Base-by-base conservation (phyloP, 2,113 vertebrate genomes). In the Podarcis muralis region DNA sequence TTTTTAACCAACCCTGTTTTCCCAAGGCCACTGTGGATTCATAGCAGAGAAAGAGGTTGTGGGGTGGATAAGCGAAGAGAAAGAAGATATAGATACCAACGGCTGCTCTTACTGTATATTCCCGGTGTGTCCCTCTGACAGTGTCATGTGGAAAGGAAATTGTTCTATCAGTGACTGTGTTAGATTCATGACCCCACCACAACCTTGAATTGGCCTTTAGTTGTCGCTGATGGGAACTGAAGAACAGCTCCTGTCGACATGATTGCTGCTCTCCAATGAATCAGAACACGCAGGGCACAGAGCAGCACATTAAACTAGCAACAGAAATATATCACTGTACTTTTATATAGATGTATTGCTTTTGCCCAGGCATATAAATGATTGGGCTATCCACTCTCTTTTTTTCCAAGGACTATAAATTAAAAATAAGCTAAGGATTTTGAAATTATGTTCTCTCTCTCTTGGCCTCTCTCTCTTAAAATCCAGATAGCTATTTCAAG, bases 121-220 rank as follows among this genome's bases (percentile, higher is more conserved):
- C 95, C 93, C 93, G 80, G 89, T 84, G 93, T 92, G 95, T 95
- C 93, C 94, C 92, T 87, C 93, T 32, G 89, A 83, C 91, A 86
- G 92, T 90, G 95, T 94, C 94, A 93, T 16, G 95, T 71, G 85
- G 94, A 96, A 96, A 94, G 97, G 97, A 97, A 97, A 98, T 97
- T 97, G 97, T 97, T 98, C 97, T 92, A 97, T 98, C 97, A 98
- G 96, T 93, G 91, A 93, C 95, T 95, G 80, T 96, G 97, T 97
- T 97, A 97, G 97, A 98, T 97, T 98, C 97, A 97, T 97, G 97
- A 98, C 97, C 97, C 96, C 93, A 93, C 96, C 96, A 95, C 97
- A 97, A 98, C 97, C 97, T 98, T 98, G 97, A 98, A 97, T 98
- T 98, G 97, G 97, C 97, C 97, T 97, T 97, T 97, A 97, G 97